Evolutionary conservation across 2,888 invertebrate species (phyloP).

Genomic region (Parasteatoda lunata): DNA sequence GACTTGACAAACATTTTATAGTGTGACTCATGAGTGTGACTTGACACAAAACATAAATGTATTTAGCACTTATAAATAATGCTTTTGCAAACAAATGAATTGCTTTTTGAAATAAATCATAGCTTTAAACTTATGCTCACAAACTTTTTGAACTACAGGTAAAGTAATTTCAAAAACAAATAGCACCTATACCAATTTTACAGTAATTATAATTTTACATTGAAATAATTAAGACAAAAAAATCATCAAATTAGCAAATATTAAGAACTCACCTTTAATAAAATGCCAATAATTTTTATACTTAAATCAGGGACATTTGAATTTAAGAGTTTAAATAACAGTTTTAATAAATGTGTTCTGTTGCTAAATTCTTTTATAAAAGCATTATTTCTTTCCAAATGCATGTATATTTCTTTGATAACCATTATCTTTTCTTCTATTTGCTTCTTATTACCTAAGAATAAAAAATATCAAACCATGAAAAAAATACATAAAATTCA

Average conservation of each 20-base stretch:
- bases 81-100: too few relatives aligned
- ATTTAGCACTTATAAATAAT: too few relatives aligned
- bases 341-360: constrained; percentile 45
- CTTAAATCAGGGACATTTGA: constrained; percentile 30
- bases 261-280: constrained; percentile 23
- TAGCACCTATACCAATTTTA: too few relatives aligned
- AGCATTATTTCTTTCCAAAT: constrained; percentile 15
- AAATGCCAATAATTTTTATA: constrained; percentile 26
- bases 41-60: too few relatives aligned
- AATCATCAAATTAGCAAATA: background rate
- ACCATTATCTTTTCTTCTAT: constrained; percentile 24
- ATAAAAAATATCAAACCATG: background rate
- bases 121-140: too few relatives aligned
- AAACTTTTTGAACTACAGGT: too few relatives aligned
- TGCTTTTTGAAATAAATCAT: too few relatives aligned
- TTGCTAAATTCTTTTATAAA: constrained; percentile 13
- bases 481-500: too few relatives aligned
- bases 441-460: constrained; percentile 29
- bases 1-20: too few relatives aligned
- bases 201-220: too few relatives aligned
- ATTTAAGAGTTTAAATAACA: constrained; percentile 49
- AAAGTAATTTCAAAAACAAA: too few relatives aligned
- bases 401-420: constrained; percentile 11
- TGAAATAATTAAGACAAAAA: background rate
- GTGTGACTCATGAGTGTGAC: too few relatives aligned